Percentiles rank a stretch among this genome's conserved stretches.
phyloP scores from a whole-genome alignment of 2,113 vertebrate species.

The Cebidichthys violaceus region DNA sequence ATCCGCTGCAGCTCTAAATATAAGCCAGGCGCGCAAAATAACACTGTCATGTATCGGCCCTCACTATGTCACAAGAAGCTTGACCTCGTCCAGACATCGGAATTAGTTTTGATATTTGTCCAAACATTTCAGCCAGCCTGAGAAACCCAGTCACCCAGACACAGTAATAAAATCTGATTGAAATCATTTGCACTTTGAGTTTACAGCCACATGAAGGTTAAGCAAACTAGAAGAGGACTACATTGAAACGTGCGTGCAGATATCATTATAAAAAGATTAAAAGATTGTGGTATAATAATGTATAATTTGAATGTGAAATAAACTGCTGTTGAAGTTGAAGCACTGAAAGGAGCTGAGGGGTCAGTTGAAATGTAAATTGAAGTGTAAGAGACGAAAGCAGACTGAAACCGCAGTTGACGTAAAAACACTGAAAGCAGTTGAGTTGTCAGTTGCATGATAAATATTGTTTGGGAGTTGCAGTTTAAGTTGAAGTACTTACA shows the following conservation, averaged over 20 bases:
- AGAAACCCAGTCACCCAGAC: constrained; percentile 1
- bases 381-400: not conserved
- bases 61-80: not conserved
- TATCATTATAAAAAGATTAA: not conserved
- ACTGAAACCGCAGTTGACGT: not conserved
- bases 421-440: not conserved
- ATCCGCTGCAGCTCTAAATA: constrained; percentile 66
- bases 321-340: not conserved
- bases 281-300: not conserved
- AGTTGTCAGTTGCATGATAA: not conserved
- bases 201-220: not conserved
- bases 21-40: constrained; percentile 38
- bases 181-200: not conserved
- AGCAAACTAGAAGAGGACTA: not conserved
- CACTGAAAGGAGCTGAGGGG: not conserved
- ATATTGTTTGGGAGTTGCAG: not conserved
- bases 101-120: not conserved
- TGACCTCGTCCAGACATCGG: constrained; percentile 11
- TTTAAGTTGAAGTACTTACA: not conserved
- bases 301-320: not conserved
- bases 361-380: not conserved
- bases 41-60: not conserved
- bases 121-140: not conserved
- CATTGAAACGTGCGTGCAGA: not conserved
- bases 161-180: not conserved